Evolutionary conservation across 2,113 vertebrate genomes (phyloP).

Genomic region (Diphyllodes magnificus): DNA sequence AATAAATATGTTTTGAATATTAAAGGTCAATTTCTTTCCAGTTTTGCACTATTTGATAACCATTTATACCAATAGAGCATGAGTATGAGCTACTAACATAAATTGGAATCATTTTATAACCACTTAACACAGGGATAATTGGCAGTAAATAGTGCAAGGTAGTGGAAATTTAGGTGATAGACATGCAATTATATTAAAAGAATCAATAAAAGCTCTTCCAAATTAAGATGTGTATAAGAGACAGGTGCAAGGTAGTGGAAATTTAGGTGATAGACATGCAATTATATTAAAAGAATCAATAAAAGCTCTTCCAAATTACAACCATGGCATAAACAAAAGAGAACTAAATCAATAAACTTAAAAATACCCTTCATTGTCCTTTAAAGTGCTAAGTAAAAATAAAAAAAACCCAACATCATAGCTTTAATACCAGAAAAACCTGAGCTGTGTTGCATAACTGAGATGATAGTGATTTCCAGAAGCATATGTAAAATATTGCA

Average conservation of each 20-base stretch:
- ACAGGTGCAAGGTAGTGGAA: background rate
- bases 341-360: conserved; percentile 6
- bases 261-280: background rate
- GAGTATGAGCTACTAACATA: background rate
- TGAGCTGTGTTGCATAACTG: background rate
- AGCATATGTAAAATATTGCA: background rate
- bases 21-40: background rate
- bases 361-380: background rate
- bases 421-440: background rate
- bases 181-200: background rate
- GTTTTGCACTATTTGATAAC: background rate
- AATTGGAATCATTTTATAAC: background rate
- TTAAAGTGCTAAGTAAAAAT: background rate
- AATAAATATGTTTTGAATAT: background rate
- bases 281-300: background rate
- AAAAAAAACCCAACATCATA: background rate
- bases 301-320: background rate
- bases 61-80: background rate
- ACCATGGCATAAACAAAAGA: background rate
- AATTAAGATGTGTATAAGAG: no score
- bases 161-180: background rate
- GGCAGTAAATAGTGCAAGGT: background rate
- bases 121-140: background rate
- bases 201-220: background rate
- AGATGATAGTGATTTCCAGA: background rate